These are phyloP conservation scores for Brachypodius melanocephalos DNA, from an alignment of 2,113 vertebrate species.

Conservation along the genomic window DNA sequence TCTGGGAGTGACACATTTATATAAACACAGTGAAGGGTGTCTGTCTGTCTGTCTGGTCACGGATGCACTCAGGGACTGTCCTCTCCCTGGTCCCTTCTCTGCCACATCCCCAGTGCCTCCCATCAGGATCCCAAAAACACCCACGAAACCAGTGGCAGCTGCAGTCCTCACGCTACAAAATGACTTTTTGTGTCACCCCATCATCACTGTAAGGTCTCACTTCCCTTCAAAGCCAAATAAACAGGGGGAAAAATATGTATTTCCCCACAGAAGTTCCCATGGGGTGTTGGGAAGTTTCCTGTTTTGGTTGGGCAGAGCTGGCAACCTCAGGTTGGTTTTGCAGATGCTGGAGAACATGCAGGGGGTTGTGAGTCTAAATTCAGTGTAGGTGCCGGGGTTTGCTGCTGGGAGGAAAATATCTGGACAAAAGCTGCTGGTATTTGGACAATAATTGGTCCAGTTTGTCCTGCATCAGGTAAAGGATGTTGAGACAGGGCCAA, in stretches of 20 bases:
- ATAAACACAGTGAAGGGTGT: neutral
- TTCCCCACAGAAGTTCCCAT: neutral
- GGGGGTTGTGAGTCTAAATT: neutral
- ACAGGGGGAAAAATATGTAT: fast-evolving
- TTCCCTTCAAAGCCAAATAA: neutral
- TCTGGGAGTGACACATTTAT: neutral
- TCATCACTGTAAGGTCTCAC: neutral
- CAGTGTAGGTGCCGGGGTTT: neutral
- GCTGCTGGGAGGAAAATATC: neutral
- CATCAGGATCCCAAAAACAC: neutral
- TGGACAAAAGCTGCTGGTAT: neutral
- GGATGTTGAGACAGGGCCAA: neutral
- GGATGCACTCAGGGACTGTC: neutral
- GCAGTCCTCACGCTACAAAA: neutral
- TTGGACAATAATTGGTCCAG: neutral
- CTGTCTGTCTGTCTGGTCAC: neutral
- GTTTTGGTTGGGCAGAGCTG: neutral
- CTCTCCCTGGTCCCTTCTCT: neutral
- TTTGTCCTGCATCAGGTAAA: neutral
- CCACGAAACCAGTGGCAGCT: neutral
- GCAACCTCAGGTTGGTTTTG: neutral
- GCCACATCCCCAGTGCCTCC: neutral
- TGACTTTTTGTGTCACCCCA: neutral
- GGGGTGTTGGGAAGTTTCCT: neutral
- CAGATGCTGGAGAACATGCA: neutral